Percentiles rank a stretch among this genome's conserved stretches.
Evolutionary conservation across 2,888 invertebrate genomes (phyloP).

Genomic region (Pollenia labialis): DNA sequence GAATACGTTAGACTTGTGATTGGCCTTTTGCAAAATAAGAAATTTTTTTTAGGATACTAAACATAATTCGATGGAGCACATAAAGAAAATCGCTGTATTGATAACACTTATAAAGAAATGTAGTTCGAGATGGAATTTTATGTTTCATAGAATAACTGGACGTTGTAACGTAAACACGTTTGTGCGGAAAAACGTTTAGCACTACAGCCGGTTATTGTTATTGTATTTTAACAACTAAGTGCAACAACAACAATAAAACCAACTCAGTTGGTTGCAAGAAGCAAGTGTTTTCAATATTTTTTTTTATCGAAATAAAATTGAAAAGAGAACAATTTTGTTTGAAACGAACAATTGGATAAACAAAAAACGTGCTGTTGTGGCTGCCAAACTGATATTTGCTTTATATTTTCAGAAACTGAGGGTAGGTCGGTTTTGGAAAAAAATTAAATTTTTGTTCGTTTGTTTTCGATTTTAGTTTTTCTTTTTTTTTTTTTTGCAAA

Average conservation of each 20-base stretch:
- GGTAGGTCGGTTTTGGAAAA: conserved; percentile 72
- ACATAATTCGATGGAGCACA: neutral
- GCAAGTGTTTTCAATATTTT: conserved; percentile 66
- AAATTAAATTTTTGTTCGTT: conserved; percentile 13
- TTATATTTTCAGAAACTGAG: conserved; percentile 46
- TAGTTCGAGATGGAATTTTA: conserved; percentile 45
- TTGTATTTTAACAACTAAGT: conserved; percentile 16
- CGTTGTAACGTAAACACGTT: conserved; percentile 70
- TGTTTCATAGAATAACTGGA: conserved; percentile 71
- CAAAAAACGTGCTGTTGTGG: conserved; percentile 55
- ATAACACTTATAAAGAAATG: conserved; percentile 2
- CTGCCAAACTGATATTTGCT: neutral
- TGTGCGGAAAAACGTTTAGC: conserved; percentile 53
- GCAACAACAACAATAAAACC: conserved; percentile 18
- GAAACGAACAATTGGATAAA: conserved; percentile 65
- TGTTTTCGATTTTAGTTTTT: conserved; percentile 9
- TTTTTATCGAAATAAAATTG: conserved; percentile 20
- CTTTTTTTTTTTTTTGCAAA: conserved; percentile 25
- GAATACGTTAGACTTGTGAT: too few species aligned
- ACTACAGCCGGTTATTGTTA: conserved; percentile 29
- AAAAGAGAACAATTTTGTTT: conserved; percentile 37
- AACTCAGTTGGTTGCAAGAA: conserved; percentile 44
- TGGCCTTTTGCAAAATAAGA: too few species aligned
- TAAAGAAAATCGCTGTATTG: conserved; percentile 40
- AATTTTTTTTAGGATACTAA: too few species aligned